phyloP scores from a whole-genome alignment of 2,797 vertebrate species.

The Prionace glauca region DNA sequence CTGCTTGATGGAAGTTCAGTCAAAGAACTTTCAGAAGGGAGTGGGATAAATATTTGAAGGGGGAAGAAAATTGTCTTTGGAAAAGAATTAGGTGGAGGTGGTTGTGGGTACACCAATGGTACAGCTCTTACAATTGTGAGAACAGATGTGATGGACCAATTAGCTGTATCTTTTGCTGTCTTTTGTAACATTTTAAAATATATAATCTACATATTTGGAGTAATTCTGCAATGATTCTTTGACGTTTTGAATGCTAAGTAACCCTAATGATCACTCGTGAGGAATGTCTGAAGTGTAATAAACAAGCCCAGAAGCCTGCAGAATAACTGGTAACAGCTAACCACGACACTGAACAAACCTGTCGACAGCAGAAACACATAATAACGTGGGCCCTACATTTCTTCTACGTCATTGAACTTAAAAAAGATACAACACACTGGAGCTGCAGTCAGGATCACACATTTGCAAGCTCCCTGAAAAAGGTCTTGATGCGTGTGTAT shows the following conservation, averaged over 20 bases:
- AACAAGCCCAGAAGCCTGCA: neutral
- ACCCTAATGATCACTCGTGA: neutral
- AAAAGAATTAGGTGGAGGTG: neutral
- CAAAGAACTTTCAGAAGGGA: neutral
- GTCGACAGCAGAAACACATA: neutral
- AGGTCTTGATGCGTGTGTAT: neutral
- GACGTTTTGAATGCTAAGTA: neutral
- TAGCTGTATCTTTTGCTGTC: neutral
- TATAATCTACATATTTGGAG: neutral
- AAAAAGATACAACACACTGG: neutral
- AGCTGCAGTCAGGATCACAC: neutral
- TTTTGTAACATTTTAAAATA: neutral
- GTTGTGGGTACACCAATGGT: neutral
- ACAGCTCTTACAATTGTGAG: neutral
- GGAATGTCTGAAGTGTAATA: neutral
- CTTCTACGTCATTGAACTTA: neutral
- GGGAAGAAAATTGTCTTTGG: neutral
- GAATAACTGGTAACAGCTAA: neutral
- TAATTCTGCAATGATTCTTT: neutral
- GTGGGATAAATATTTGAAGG: neutral
- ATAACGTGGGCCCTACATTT: neutral
- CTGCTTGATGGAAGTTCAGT: neutral
- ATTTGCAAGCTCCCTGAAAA: neutral
- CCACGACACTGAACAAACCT: neutral
- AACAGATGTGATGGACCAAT: neutral